phyloP scores from a whole-genome alignment of 2,113 vertebrate genomes.

The Paramormyrops kingsleyae region DNA sequence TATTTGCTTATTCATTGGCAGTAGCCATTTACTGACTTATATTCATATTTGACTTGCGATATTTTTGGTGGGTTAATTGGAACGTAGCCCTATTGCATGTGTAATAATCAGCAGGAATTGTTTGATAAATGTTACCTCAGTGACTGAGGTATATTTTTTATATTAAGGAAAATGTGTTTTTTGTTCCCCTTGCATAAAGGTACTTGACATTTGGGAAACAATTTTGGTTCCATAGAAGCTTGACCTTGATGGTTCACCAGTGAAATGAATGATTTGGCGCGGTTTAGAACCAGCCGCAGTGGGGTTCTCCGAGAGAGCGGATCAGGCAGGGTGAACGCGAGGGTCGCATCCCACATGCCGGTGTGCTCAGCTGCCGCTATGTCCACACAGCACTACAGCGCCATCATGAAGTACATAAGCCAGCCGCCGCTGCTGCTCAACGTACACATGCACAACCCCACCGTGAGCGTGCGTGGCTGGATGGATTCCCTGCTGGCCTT shows the following conservation, averaged over 20 bases:
- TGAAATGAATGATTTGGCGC: background rate
- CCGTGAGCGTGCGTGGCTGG: slow-evolving; percentile 92
- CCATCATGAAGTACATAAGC: slow-evolving; percentile 98
- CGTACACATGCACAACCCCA: slow-evolving; percentile 96
- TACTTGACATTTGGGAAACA: background rate
- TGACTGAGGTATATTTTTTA: background rate
- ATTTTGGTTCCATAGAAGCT: background rate
- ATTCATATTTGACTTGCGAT: too few relatives aligned
- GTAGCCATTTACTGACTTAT: background rate
- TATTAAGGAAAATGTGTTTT: background rate
- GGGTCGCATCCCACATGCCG: background rate
- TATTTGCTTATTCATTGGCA: background rate
- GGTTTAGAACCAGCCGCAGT: background rate
- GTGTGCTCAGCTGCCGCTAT: background rate
- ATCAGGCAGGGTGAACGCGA: background rate
- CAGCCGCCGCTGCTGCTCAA: slow-evolving; percentile 93
- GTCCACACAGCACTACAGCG: slow-evolving; percentile 81
- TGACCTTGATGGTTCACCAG: background rate
- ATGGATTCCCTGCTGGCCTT: slow-evolving; percentile 97
- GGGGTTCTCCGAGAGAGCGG: background rate
- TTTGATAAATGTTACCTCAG: background rate
- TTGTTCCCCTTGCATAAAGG: background rate
- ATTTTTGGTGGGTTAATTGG: background rate
- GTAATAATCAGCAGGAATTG: background rate
- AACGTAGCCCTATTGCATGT: background rate